Evolutionary conservation across 92 coral and sea anemone species (phyloP).

Genomic region (Porites cylindrica): DNA sequence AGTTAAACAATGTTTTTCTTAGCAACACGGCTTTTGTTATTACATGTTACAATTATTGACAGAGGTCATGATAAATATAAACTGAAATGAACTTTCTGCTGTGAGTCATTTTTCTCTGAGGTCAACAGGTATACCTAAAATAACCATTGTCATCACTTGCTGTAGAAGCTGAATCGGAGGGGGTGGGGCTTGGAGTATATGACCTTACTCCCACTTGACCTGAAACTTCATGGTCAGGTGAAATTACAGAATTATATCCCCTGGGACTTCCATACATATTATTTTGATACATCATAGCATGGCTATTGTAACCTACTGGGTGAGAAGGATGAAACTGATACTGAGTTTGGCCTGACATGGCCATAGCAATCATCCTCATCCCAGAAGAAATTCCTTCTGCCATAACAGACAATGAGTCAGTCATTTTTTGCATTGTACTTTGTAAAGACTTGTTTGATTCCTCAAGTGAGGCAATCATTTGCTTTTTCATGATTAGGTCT

Average conservation of each 20-base stretch:
- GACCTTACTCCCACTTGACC: constrained; percentile 4
- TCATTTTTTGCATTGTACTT: constrained; percentile 45
- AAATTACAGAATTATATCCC: constrained; percentile 11
- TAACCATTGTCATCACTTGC: not conserved
- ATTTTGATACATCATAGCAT: constrained; percentile 36
- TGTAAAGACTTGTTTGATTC: constrained; percentile 40
- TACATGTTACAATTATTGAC: not conserved
- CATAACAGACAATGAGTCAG: constrained; percentile 34
- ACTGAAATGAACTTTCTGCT: constrained; percentile 8
- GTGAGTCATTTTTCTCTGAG: not conserved
- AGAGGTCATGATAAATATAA: not conserved
- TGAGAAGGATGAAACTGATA: constrained; percentile 7
- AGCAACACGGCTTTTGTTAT: not conserved
- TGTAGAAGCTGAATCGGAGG: not conserved
- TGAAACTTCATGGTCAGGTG: not conserved
- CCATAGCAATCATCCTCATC: constrained; percentile 53
- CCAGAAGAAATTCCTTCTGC: constrained; percentile 51
- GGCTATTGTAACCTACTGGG: constrained; percentile 13
- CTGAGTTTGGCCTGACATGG: constrained; percentile 28
- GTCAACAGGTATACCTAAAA: not conserved
- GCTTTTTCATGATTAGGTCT: constrained; percentile 39
- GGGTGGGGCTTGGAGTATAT: constrained; percentile 18
- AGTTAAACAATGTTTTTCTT: not conserved
- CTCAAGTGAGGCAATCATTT: constrained; percentile 36
- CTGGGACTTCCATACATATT: constrained; percentile 1